A percentile compares a stretch with the other conserved stretches of the same genome.
Evolutionary conservation across 1,140 invertebrate species (phyloP).

Genomic region (Halesus radiatus): DNA sequence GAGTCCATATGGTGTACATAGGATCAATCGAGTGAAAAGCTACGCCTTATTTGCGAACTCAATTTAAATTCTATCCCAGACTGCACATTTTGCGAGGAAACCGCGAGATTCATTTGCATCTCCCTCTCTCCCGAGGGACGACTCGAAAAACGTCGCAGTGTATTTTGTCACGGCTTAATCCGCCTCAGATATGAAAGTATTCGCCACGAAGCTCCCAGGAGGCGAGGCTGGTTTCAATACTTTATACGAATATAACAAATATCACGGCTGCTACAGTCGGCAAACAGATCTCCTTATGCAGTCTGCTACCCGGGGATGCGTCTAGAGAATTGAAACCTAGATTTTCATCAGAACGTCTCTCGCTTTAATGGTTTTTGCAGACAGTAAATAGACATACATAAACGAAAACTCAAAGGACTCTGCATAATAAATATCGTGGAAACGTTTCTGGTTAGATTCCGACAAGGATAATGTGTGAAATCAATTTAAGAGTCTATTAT

Average conservation of each 20-base stretch:
- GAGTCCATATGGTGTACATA: not conserved
- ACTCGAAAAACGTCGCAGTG: constrained; percentile 32
- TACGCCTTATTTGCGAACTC: constrained; percentile 15
- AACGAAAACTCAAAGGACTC: too few species aligned
- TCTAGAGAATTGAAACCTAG: not conserved
- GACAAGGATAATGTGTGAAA: too few species aligned
- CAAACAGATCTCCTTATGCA: constrained; percentile 1
- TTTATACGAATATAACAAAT: not conserved
- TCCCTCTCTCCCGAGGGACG: not conserved
- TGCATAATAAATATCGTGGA: too few species aligned
- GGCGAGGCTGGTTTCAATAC: not conserved
- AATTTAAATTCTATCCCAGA: constrained; percentile 31
- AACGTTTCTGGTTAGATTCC: too few species aligned
- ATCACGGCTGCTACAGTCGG: not conserved
- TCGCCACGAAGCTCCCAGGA: constrained; percentile 1
- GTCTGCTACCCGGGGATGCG: not conserved
- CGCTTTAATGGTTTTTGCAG: not conserved
- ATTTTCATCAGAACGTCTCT: not conserved
- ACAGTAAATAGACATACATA: not conserved
- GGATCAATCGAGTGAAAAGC: constrained; percentile 7
- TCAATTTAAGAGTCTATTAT: too few species aligned
- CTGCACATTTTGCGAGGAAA: constrained; percentile 19
- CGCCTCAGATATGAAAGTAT: constrained; percentile 27
- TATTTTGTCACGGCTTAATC: constrained; percentile 22
- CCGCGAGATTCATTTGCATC: constrained; percentile 30